phyloP scores from a whole-genome alignment of 2,888 invertebrate genomes.

The Nomada ruficornis region DNA sequence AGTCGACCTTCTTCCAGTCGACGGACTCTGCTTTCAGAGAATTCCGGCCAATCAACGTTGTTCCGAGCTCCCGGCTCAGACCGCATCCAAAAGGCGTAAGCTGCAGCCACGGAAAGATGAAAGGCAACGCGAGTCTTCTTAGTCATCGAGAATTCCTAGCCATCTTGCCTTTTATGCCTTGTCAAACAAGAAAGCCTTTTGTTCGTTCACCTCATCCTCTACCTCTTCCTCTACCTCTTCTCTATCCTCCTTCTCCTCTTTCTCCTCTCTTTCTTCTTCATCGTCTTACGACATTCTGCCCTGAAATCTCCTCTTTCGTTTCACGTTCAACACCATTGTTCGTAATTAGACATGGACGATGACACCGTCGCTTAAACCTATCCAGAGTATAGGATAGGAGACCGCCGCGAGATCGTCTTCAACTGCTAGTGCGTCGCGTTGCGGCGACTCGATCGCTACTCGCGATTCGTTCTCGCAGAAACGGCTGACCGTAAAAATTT shows the following conservation, averaged over 20 bases:
- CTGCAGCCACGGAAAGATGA: conserved; percentile 53
- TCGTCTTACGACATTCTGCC: not conserved
- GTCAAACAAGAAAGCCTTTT: conserved; percentile 48
- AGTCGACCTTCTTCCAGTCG: no score
- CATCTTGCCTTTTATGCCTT: conserved; percentile 42
- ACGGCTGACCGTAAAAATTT: conserved; percentile 76
- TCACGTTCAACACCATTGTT: not conserved
- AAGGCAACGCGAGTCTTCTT: conserved; percentile 52
- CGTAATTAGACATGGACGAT: not conserved
- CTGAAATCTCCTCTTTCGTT: not conserved
- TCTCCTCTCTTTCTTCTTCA: not conserved
- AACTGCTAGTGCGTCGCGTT: not conserved
- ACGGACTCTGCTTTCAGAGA: conserved; percentile 42
- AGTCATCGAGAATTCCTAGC: conserved; percentile 58
- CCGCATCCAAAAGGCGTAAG: conserved; percentile 46
- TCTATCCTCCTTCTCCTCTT: not conserved
- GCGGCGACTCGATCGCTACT: conserved; percentile 2
- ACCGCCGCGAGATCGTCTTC: not conserved
- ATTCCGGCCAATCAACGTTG: conserved; percentile 63
- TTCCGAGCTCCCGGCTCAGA: conserved; percentile 41
- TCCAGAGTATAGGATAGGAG: not conserved
- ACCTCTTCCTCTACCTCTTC: not conserved
- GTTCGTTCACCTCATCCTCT: conserved; percentile 30
- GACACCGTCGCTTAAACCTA: not conserved
- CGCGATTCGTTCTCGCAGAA: conserved; percentile 43